A percentile compares a stretch with the other conserved stretches of the same genome.
Conservation (phyloP, 2,797 vertebrate genomes). For the Macropus fuliginosus region DNA sequence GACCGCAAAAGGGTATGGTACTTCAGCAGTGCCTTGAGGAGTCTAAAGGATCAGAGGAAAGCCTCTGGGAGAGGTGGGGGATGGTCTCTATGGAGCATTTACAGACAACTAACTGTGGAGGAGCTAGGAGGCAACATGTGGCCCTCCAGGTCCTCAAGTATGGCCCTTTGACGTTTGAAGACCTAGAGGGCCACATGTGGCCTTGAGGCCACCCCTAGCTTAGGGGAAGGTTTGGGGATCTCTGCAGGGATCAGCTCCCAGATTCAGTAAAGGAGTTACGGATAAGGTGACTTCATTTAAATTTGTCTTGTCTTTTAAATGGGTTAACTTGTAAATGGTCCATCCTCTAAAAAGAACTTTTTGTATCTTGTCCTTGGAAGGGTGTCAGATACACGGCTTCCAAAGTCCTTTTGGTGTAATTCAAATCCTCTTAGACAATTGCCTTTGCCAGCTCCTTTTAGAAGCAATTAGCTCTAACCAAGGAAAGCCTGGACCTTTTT, state of each 20-base stretch:
- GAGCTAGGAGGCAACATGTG: too few species aligned
- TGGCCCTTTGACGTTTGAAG: too few species aligned
- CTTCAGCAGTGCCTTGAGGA: background rate
- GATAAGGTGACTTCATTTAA: background rate
- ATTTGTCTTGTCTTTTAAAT: background rate
- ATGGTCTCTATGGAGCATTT: background rate
- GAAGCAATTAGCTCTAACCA: background rate
- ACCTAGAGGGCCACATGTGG: too few species aligned
- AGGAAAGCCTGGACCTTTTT: background rate
- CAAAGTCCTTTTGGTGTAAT: background rate
- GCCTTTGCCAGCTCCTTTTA: slow-evolving; percentile 13
- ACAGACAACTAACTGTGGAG: background rate
- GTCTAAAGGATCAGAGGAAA: background rate
- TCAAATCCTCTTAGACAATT: background rate
- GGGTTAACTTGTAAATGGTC: background rate
- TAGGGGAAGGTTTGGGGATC: background rate
- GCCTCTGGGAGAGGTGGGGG: background rate
- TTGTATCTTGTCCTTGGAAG: background rate
- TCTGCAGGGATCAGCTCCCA: background rate
- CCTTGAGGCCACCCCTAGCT: too few species aligned
- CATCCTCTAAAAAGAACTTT: background rate
- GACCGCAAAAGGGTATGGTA: background rate
- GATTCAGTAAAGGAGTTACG: background rate
- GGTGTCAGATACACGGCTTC: background rate
- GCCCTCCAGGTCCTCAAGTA: too few species aligned